Percentiles rank a stretch among this genome's conserved stretches.
Evolutionary conservation across 1,140 invertebrate genomes (phyloP).

Genomic region (Rhyzopertha dominica): DNA sequence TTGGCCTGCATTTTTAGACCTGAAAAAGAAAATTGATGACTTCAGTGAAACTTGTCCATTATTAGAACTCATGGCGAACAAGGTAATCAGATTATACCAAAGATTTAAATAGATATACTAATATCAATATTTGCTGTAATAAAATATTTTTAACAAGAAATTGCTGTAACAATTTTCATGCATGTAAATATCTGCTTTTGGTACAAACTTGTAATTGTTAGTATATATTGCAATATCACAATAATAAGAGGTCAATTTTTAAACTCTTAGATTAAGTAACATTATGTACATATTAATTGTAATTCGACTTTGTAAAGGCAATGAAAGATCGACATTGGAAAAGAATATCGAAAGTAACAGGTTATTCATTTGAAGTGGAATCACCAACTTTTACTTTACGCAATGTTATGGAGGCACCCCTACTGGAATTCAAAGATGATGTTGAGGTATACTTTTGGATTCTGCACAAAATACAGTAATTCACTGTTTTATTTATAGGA

Average conservation of each 20-base stretch:
- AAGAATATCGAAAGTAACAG: constrained; percentile 64
- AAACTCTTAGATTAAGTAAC: too few species aligned
- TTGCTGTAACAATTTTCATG: too few species aligned
- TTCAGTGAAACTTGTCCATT: constrained; percentile 85
- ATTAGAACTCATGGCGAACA: constrained; percentile 83
- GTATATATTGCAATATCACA: too few species aligned
- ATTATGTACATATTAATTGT: too few species aligned
- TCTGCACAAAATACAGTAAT: constrained; percentile 6
- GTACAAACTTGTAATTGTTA: too few species aligned
- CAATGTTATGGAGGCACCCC: constrained; percentile 77
- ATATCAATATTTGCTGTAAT: too few species aligned
- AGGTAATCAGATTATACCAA: constrained; percentile 35
- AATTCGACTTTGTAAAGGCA: constrained; percentile 44
- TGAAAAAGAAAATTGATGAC: constrained; percentile 86
- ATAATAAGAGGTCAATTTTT: too few species aligned
- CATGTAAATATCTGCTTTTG: too few species aligned
- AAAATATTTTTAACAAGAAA: too few species aligned
- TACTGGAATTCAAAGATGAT: constrained; percentile 79
- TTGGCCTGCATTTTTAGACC: constrained; percentile 81
- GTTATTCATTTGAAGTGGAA: constrained; percentile 72
- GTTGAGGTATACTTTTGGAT: constrained; percentile 60
- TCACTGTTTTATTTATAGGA: too few species aligned
- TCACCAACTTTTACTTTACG: constrained; percentile 72
- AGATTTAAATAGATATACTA: too few species aligned
- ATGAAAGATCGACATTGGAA: constrained; percentile 89